A percentile compares a stretch with the other conserved stretches of the same genome.
Conservation (phyloP, 2,113 vertebrate species). For the Barbus barbus region DNA sequence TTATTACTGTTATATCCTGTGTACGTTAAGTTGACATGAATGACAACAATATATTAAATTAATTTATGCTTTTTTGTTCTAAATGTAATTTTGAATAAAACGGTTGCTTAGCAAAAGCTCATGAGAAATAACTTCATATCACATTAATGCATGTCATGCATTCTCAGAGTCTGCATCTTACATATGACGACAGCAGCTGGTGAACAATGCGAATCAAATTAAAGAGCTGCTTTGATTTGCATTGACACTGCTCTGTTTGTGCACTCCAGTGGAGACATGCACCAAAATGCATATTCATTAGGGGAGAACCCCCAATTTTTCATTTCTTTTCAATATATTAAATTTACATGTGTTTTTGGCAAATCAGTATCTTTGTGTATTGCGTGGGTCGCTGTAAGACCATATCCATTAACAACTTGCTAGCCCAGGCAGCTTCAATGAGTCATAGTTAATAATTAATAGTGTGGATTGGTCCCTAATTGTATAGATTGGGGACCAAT, state of each 20-base stretch:
- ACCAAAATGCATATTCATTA: neutral
- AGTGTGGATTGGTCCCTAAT: too few species aligned
- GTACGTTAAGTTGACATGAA: neutral
- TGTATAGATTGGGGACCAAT: too few species aligned
- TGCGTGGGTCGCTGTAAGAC: too few species aligned
- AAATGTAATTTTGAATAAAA: conserved; percentile 3
- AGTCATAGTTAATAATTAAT: too few species aligned
- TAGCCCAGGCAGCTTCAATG: too few species aligned
- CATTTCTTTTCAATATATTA: too few species aligned
- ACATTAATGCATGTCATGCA: conserved; percentile 3
- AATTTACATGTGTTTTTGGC: too few species aligned
- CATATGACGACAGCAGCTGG: neutral
- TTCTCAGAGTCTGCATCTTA: neutral
- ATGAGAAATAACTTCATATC: neutral
- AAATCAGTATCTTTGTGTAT: too few species aligned
- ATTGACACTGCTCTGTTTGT: neutral
- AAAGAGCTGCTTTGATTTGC: conserved; percentile 3
- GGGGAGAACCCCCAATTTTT: neutral
- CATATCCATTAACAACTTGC: too few species aligned
- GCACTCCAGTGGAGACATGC: neutral
- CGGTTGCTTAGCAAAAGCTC: conserved; percentile 3
- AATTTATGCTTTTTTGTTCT: neutral
- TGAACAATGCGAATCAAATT: neutral
- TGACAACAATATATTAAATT: conserved; percentile 1
- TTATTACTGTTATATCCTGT: neutral